A percentile compares a stretch with the other conserved stretches of the same genome.
Conservation (phyloP, 2,888 invertebrate species). For the Chaitophorus viminalis region DNA sequence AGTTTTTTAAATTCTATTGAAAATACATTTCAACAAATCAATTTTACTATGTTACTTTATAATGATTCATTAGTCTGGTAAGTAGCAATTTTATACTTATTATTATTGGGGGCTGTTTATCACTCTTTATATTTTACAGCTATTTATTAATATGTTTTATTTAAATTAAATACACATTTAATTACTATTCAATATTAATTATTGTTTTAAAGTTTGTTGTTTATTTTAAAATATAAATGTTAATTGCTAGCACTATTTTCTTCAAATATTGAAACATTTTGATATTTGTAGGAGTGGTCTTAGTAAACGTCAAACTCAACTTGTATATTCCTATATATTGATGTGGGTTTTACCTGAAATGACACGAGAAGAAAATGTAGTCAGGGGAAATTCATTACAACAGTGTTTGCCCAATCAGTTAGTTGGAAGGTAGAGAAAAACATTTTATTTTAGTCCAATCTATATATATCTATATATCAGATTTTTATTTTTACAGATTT, state of each 20-base stretch:
- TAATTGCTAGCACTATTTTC: neutral
- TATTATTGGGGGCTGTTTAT: neutral
- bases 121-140: no score
- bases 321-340: conserved; percentile 55
- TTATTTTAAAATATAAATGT: neutral
- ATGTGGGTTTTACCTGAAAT: conserved; percentile 56
- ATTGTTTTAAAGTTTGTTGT: no score
- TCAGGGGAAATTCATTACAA: conserved; percentile 52
- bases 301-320: conserved; percentile 54
- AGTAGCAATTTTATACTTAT: neutral
- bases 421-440: conserved; percentile 46
- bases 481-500: conserved; percentile 30
- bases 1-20: conserved; percentile 53
- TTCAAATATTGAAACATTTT: neutral
- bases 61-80: conserved; percentile 59
- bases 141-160: no score
- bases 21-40: conserved; percentile 54
- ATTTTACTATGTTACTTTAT: conserved; percentile 54
- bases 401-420: conserved; percentile 54
- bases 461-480: neutral
- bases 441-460: neutral
- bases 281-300: conserved; percentile 42
- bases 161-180: neutral
- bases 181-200: neutral
- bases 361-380: conserved; percentile 33